Evolutionary conservation across 1,140 invertebrate species (phyloP).

Genomic region (Drosophila jambulina): DNA sequence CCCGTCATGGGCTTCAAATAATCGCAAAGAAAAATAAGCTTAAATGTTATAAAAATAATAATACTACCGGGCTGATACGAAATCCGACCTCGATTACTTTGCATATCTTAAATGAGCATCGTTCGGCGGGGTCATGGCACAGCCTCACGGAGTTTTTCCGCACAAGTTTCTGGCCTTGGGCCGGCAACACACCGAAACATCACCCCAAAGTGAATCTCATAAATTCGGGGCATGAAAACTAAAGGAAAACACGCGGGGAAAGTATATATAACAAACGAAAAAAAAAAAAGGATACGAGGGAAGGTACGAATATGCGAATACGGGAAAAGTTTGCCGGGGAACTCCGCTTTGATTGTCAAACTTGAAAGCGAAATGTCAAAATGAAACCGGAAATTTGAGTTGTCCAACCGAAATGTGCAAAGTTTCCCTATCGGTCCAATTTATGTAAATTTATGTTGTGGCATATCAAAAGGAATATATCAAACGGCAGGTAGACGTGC

Average conservation of each 20-base stretch:
- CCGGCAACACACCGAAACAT: slow-evolving; percentile 1
- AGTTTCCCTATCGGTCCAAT: slow-evolving; percentile 8
- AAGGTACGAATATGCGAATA: slow-evolving; percentile 5
- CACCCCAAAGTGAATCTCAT: slow-evolving; percentile 15
- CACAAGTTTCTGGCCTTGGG: slow-evolving; percentile 40
- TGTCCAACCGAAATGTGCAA: slow-evolving; percentile 22
- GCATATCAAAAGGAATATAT: background rate
- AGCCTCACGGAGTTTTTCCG: slow-evolving; percentile 24
- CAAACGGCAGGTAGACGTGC: too few species aligned
- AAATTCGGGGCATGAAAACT: slow-evolving; percentile 31
- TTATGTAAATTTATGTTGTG: slow-evolving; percentile 16
- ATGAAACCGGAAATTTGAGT: slow-evolving; percentile 21
- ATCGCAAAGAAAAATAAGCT: slow-evolving; percentile 3
- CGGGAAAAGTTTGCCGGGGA: slow-evolving; percentile 9
- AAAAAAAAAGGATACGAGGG: background rate
- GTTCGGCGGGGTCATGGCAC: slow-evolving; percentile 15
- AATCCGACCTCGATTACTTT: slow-evolving; percentile 24
- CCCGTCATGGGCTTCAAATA: slow-evolving; percentile 1
- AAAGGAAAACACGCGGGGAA: slow-evolving; percentile 2
- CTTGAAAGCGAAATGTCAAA: slow-evolving; percentile 13
- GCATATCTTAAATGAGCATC: slow-evolving; percentile 66
- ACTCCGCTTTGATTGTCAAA: slow-evolving; percentile 31
- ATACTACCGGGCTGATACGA: slow-evolving; percentile 18
- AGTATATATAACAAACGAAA: background rate
- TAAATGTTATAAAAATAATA: slow-evolving; percentile 19